These are phyloP conservation scores for Xestia sexstrigata DNA, from an alignment of 2,888 invertebrate species.

Conservation along the genomic window DNA sequence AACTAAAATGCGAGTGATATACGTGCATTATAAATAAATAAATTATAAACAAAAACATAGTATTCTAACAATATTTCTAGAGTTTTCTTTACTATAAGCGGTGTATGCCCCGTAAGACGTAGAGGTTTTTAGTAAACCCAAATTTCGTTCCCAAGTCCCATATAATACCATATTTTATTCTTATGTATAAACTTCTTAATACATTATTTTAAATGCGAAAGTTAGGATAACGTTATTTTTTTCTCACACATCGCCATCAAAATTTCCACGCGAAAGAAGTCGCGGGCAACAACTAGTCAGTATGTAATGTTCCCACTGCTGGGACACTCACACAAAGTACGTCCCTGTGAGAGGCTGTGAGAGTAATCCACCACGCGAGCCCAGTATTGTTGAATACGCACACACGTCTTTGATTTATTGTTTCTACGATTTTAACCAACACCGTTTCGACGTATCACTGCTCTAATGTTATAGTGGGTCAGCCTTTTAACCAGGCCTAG, in stretches of 20 bases:
- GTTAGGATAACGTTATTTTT: no score
- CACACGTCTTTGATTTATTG: neutral
- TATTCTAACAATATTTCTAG: conserved; percentile 1
- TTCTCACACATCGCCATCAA: no score
- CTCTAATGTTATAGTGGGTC: neutral
- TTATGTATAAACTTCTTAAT: no score
- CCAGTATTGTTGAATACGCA: neutral
- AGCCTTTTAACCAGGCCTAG: neutral
- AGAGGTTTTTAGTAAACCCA: no score
- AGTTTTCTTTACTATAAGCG: neutral
- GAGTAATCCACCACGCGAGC: neutral
- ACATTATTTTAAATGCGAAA: no score
- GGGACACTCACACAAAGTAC: neutral
- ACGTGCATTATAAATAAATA: conserved; percentile 15
- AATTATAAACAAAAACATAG: no score
- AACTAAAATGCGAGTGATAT: conserved; percentile 13
- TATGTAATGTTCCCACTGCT: neutral
- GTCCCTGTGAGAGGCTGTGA: neutral
- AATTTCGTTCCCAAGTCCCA: neutral
- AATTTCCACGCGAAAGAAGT: no score
- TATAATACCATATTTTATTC: neutral
- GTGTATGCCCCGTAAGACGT: no score
- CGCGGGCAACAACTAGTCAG: neutral
- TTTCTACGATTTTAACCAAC: neutral
- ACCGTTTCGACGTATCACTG: neutral